Base-by-base conservation (phyloP, 2,888 invertebrate species). In the Phlogophora meticulosa region DNA sequence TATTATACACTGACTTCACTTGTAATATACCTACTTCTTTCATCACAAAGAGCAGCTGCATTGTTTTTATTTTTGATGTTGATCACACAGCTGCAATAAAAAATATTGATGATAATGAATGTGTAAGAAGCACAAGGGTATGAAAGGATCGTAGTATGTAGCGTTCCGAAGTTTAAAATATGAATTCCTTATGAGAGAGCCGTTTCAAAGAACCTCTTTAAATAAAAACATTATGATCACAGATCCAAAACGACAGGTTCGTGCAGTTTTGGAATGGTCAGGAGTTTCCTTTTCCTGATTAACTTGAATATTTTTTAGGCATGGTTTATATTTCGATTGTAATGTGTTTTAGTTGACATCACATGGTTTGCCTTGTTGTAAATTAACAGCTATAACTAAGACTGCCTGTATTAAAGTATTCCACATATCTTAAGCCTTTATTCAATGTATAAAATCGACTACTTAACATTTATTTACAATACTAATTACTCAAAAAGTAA, bases 401-500 rank as follows among this genome's bases (percentile, higher is more conserved):
- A 63, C 74, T 78, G 64, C 55, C 64, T 78, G 73, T 59, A 22
- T 32, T 9, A n/a, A 17, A 9, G 17, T 51, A 28, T 48, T 53
- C 24, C n/a, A 22, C 28, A 42, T 1, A 51, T 38, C 40, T 20
- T 24, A 57, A 57, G 32, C 28, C 17, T 48, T 4, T 22, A 10
- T 15, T 56, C 32, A 57, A 73, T 40, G 40, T 74, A 42, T 46
- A 20, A 17, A 56, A 63, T 48, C 36, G 24, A 51, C 48, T 61
- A n/a, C n/a, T n/a, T n/a, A 38, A 73, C 38, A 51, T 58, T 51
- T 13, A 22, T 28, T 28, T 28, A 28, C 28, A 66, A 75, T 62
- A 62, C 9, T 28, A 62, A 76, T 67, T 67, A 79, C 76, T 75
- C 68, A 74, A 65, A 65, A 76, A 79, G 61, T 45, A 76, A 76